Evolutionary conservation across 2,888 invertebrate genomes (phyloP), one percentile per base, ranked within the genome.

Genomic region (Scotopteryx bipunctaria): DNA sequence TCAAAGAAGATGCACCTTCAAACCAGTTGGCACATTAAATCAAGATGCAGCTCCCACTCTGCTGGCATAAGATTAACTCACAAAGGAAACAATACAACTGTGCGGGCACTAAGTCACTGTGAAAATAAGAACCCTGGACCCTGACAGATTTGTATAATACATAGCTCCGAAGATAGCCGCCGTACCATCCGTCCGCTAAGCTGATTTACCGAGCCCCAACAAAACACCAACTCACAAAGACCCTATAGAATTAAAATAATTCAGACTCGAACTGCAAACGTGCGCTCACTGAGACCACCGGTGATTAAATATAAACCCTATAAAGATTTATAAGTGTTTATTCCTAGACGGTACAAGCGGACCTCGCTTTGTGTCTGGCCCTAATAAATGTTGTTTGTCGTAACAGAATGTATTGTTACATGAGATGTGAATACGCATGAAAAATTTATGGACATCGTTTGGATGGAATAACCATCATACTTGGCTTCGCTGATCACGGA

Each of bases 291-390:
- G 81, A 81, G 81, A 76, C 74, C 79, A 74, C 68, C 58, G 71
- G 81, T 86, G 86, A 88, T 88, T 88, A 88, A 88, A 89, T 86
- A 81, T 82, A 81, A 84, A 58, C 79, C 76, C 74, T 71, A 64
- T 63, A 61, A 73, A 87, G 86, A 89, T 89, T 88, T 89, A 89
- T 87, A 86, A 79, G 86, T 83, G 85, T 82, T 86, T 86, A 86
- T 85, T 86, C 79, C 81, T 73, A 75, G 75, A 58, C 64, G 66
- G 66, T 53, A 62, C 57, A 68, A 71, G 65, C 61, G 61, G 56
- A 55, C 65, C 59, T 61, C 63, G 71, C 64, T 80, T 81, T 82
- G 73, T 79, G 66, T 69, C 71, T 67, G 61, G 60, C 63, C 73
- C 76, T 81, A 78, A 82, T 83, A 86, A 82, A 84, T 82, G 78